These are phyloP conservation scores for Rhyacophila brunnea DNA, from an alignment of 1,140 invertebrate species.

Conservation along the genomic window DNA sequence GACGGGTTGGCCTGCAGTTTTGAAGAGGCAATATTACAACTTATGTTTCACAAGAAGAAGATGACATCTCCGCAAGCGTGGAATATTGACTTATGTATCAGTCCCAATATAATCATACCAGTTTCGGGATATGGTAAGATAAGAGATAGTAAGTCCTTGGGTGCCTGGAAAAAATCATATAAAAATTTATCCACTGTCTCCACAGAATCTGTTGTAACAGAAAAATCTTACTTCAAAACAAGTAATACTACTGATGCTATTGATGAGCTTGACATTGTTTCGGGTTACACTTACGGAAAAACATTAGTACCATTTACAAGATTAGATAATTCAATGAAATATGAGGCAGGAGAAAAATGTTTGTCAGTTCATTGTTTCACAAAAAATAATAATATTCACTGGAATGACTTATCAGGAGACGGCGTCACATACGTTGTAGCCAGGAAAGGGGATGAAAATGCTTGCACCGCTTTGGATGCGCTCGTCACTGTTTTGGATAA, in stretches of 20 bases:
- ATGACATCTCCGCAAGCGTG: conserved; percentile 40
- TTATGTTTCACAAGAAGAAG: conserved; percentile 47
- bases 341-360: conserved; percentile 46
- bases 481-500: conserved; percentile 44
- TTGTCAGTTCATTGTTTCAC: conserved; percentile 50
- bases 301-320: conserved; percentile 46
- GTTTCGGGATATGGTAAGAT: conserved; percentile 45
- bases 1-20: conserved; percentile 44
- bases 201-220: conserved; percentile 39
- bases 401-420: conserved; percentile 48
- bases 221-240: conserved; percentile 40
- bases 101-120: conserved; percentile 49
- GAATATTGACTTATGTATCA: conserved; percentile 49
- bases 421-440: conserved; percentile 49
- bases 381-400: conserved; percentile 42
- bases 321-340: conserved; percentile 44
- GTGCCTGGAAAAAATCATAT: conserved; percentile 42
- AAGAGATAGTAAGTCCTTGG: conserved; percentile 44
- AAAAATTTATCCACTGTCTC: conserved; percentile 37
- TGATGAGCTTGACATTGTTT: conserved; percentile 38
- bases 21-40: conserved; percentile 44
- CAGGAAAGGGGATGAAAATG: conserved; percentile 45
- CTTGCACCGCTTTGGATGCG: conserved; percentile 45
- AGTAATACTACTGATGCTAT: conserved; percentile 42
- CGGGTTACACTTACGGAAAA: conserved; percentile 47